A percentile compares a stretch with the other conserved stretches of the same genome.
Conservation (phyloP, 2,113 vertebrate species). For the Vombatus ursinus region DNA sequence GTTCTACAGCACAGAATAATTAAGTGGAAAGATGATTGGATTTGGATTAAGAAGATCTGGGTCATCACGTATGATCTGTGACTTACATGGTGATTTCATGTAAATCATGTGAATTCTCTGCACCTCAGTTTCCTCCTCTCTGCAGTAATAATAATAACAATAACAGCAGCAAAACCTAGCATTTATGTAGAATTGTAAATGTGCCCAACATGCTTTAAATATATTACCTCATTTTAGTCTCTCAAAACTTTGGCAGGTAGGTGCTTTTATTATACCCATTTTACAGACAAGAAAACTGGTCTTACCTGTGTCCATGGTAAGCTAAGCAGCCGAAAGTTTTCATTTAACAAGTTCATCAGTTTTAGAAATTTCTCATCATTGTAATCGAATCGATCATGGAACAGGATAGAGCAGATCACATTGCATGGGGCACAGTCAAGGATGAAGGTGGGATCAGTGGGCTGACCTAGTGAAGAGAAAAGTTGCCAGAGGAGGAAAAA, state of each 20-base stretch:
- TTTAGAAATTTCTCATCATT: slow-evolving; percentile 32
- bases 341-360: background rate
- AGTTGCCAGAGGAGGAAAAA: background rate
- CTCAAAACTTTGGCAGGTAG: too few species aligned
- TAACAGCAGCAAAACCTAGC: too few species aligned
- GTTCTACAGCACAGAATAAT: background rate
- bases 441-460: slow-evolving; percentile 57
- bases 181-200: too few species aligned
- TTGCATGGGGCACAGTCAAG: slow-evolving; percentile 57
- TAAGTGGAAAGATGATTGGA: background rate
- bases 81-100: background rate
- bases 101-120: too few species aligned
- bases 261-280: too few species aligned
- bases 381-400: background rate
- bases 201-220: too few species aligned
- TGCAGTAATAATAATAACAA: too few species aligned
- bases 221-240: too few species aligned
- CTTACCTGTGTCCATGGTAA: slow-evolving; percentile 59
- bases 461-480: slow-evolving; percentile 22
- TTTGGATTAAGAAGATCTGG: background rate
- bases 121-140: too few species aligned
- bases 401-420: slow-evolving; percentile 40
- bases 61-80: background rate
- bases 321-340: background rate
- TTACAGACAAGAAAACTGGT: too few species aligned